Evolutionary conservation across 2,888 invertebrate genomes (phyloP), one percentile per base, ranked within the genome.

Genomic region (Furcula furcula): DNA sequence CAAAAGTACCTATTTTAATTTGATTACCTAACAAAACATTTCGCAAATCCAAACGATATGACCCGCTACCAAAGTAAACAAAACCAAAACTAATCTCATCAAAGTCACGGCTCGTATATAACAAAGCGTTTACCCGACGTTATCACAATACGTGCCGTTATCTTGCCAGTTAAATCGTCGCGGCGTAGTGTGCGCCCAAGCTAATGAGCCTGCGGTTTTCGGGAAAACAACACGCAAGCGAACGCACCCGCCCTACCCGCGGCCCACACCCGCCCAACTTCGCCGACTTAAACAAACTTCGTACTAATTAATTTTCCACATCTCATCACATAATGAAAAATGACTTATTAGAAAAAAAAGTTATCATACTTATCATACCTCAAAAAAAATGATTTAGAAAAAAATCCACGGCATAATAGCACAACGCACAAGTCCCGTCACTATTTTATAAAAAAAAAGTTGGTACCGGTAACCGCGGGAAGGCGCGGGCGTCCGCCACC

Each of bases 401-500:
- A 52, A 54, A 56, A 56, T 53, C 55, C 60, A 61, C 58, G 39
- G 13, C 13, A 7, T 18, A 46, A 54, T 72, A 73, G n/a, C 76
- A 65, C 57, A 61, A 61, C 54, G 34, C 76, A 72, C 73, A 46
- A 56, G 59, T 60, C 55, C 66, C 65, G 67, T 14, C 65, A 68
- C 69, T 52, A 45, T n/a, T n/a, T n/a, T 49, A 68, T 59, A 55
- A 68, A 73, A 66, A 66, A 75, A 75, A 76, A 74, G 74, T 77
- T 81, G 74, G 53, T 41, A 51, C 46, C 59, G 57, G 65, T 73
- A 79, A 83, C 86, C 87, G 85, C 83, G 81, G 68, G 65, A 68
- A 76, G 75, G 81, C 79, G 84, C 86, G 86, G 80, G 85, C 88
- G 86, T 76, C 70, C 86, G 83, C 85, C 80, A 76, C 86, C 86